Conservation (phyloP, 2,113 vertebrate species). For the Eudorcas thomsonii region DNA sequence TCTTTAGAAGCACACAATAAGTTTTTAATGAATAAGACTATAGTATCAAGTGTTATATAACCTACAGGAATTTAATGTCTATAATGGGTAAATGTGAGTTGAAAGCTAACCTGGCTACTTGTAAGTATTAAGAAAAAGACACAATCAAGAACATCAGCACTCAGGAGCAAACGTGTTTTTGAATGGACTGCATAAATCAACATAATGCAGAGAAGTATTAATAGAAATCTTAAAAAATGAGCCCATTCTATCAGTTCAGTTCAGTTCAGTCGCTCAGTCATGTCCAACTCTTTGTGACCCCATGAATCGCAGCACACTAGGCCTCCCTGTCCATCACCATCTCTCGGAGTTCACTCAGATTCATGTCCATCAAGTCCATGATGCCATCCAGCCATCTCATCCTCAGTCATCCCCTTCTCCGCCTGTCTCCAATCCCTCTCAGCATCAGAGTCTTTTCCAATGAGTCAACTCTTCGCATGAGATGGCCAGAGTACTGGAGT, state of each 20-base stretch:
- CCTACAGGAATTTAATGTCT: neutral
- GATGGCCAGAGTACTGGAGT: too few species aligned
- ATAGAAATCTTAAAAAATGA: neutral
- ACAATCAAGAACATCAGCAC: neutral
- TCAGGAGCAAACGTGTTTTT: neutral
- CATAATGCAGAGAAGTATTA: neutral
- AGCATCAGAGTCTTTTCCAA: too few species aligned
- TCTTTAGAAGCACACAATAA: neutral
- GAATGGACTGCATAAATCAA: neutral
- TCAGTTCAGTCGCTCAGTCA: too few species aligned
- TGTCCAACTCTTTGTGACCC: too few species aligned
- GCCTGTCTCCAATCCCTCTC: too few species aligned
- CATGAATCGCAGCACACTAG: too few species aligned
- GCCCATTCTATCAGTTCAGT: neutral
- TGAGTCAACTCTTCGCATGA: too few species aligned
- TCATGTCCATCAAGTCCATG: too few species aligned
- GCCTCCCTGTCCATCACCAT: too few species aligned
- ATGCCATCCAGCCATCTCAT: too few species aligned
- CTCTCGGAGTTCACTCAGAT: too few species aligned
- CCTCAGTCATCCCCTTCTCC: too few species aligned
- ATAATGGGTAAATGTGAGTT: neutral
- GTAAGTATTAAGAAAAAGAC: neutral
- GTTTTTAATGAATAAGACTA: neutral
- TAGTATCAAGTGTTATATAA: neutral
- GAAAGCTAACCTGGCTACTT: neutral